These are phyloP conservation scores for Campodea augens DNA, from an alignment of 1,140 invertebrate species.

Conservation along the genomic window DNA sequence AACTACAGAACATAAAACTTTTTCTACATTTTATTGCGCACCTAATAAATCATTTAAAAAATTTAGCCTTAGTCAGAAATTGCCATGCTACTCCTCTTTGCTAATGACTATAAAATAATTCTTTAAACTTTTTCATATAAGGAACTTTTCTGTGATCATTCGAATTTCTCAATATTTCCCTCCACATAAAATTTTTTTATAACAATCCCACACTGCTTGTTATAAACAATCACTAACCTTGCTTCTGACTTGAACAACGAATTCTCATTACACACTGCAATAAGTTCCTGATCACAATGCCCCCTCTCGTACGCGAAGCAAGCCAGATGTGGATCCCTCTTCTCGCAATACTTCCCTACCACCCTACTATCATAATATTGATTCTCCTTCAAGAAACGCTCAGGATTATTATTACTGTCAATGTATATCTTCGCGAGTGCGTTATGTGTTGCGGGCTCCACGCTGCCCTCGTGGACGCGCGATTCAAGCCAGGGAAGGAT, in stretches of 20 bases:
- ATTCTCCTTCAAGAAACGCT: slow-evolving; percentile 87
- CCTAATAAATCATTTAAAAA: too few species aligned
- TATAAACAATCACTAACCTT: slow-evolving; percentile 27
- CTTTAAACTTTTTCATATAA: too few species aligned
- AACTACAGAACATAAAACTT: too few species aligned
- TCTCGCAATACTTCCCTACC: slow-evolving; percentile 99
- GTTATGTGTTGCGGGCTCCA: slow-evolving; percentile 96
- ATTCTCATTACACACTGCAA: slow-evolving; percentile 97
- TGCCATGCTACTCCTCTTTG: too few species aligned
- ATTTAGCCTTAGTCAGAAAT: too few species aligned
- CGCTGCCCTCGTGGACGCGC: slow-evolving; percentile 86
- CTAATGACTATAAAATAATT: too few species aligned
- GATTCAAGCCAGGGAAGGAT: slow-evolving; percentile 93
- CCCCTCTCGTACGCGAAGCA: slow-evolving; percentile 98
- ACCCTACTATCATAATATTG: slow-evolving; percentile 88
- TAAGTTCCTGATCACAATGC: slow-evolving; percentile 90
- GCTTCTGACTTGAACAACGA: slow-evolving; percentile 97
- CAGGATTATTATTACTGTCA: slow-evolving; percentile 98
- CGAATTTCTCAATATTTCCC: too few species aligned
- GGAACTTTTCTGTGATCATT: too few species aligned
- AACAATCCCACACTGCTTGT: too few species aligned
- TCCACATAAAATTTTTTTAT: too few species aligned
- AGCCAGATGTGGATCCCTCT: slow-evolving; percentile 94
- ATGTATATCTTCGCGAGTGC: slow-evolving; percentile 99
- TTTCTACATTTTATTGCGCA: too few species aligned